Evolutionary conservation across 2,888 invertebrate species (phyloP), one percentile per base, ranked within the genome.

Genomic region (Lasius platythorax): DNA sequence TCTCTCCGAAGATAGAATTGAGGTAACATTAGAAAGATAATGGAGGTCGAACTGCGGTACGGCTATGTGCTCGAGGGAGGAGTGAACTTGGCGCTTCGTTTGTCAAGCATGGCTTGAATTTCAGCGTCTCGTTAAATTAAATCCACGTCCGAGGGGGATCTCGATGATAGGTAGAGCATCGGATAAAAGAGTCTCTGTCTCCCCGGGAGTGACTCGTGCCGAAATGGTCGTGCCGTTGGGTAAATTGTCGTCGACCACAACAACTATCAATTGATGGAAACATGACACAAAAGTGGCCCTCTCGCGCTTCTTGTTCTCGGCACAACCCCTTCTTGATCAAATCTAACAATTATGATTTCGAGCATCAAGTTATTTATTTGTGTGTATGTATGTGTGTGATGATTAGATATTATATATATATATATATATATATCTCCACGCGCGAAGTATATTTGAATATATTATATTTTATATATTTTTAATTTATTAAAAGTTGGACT

Each of bases 51-150:
- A 78, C 30, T 37, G 18, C n/a, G 18, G 12, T 50, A 18, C 61
- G 12, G 33, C 33, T 61, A 50, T 4, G 6, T 28, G 37, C 61
- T 61, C 73, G n/a, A 50, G 61, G 37, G 73, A 79, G 30, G 43
- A 72, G 46, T 33, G 46, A 79, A 58, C 28, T 70, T 79, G 58
- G 70, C 30, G 46, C 46, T 72, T 72, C 61, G 66, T 84, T 84
- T 74, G 68, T 68, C 61, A 74, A 84, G 58, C 82, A 67, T 63
- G 56, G 61, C 75, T 83, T 83, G 70, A 85, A 66, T 70, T 72
- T 72, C 85, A 64, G 66, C 61, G 23, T 70, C 72, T 73, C 67
- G 70, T 85, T 85, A 73, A 78, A 85, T 83, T 83, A 83, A 84
- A 70, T 85, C 67, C 76, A 78, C 53, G 61, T 78, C 78, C 72